Percentiles rank a stretch among this genome's conserved stretches.
Conservation (phyloP, 1,140 invertebrate genomes). For the Habropoda laboriosa region DNA sequence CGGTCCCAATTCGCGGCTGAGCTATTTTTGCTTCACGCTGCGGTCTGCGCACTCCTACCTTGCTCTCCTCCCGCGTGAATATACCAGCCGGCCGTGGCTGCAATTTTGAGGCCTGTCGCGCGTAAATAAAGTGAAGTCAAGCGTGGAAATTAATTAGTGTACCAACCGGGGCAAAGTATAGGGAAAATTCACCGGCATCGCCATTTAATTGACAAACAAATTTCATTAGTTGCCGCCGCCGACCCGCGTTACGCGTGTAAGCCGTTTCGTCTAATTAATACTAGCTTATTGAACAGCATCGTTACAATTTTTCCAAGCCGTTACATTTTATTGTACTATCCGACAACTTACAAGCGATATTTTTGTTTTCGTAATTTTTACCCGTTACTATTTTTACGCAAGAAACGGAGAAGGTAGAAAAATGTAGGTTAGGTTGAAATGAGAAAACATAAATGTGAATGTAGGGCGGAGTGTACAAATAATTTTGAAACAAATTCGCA, state of each 20-base stretch:
- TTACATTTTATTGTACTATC: too few relatives aligned
- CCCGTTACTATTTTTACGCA: too few relatives aligned
- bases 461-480: too few relatives aligned
- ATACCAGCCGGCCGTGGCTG: conserved; percentile 47
- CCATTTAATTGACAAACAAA: conserved; percentile 66
- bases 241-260: conserved; percentile 47
- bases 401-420: too few relatives aligned
- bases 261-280: conserved; percentile 15
- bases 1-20: conserved; percentile 20
- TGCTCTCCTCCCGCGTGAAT: conserved; percentile 61
- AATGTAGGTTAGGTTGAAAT: too few relatives aligned
- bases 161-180: conserved; percentile 61
- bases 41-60: conserved; percentile 22
- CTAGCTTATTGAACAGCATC: background rate
- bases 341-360: too few relatives aligned
- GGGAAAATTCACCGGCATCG: conserved; percentile 62
- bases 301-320: background rate
- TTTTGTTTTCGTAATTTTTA: too few relatives aligned
- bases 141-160: conserved; percentile 72
- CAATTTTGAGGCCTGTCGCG: conserved; percentile 70
- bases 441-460: too few relatives aligned
- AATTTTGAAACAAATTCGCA: too few relatives aligned
- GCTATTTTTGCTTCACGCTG: conserved; percentile 56
- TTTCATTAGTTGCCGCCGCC: conserved; percentile 57
- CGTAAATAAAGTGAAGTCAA: conserved; percentile 70